phyloP scores from a whole-genome alignment of 2,113 vertebrate species.

The Chaenogobius annularis region DNA sequence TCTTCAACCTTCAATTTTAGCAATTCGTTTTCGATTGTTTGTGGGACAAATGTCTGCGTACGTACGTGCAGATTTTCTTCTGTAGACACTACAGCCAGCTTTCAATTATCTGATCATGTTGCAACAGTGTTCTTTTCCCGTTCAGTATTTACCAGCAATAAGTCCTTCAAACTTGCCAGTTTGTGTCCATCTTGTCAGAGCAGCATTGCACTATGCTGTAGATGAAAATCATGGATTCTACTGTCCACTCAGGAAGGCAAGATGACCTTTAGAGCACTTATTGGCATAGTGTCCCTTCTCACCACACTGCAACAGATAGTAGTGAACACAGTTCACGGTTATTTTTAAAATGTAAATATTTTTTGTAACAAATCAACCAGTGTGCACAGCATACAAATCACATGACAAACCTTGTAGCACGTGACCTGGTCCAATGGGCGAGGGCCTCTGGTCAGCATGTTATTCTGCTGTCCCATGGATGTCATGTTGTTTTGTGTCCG shows the following conservation, averaged over 20 bases:
- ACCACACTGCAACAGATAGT: slow-evolving; percentile 81
- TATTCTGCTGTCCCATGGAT: slow-evolving; percentile 81
- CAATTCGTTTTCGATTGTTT: background rate
- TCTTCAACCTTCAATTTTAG: background rate
- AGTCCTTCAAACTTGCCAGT: slow-evolving; percentile 24
- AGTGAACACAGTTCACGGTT: background rate
- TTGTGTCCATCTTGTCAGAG: background rate
- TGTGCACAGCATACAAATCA: background rate
- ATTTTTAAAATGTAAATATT: too few relatives aligned
- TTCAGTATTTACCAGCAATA: slow-evolving; percentile 1
- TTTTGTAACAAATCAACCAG: background rate
- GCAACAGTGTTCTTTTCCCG: background rate
- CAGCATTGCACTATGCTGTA: background rate
- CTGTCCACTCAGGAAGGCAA: slow-evolving; percentile 97
- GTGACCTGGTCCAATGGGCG: slow-evolving; percentile 97
- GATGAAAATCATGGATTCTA: slow-evolving; percentile 59
- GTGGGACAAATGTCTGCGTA: background rate
- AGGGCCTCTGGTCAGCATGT: slow-evolving; percentile 86
- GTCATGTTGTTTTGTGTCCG: slow-evolving; percentile 84
- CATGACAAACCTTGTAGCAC: slow-evolving; percentile 90
- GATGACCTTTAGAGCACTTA: slow-evolving; percentile 97
- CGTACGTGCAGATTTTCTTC: background rate
- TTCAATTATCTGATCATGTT: background rate
- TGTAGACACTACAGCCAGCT: background rate
- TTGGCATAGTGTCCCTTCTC: slow-evolving; percentile 99